Evolutionary conservation across 2,113 vertebrate genomes (phyloP).

Genomic region (Megaceryle maxima): DNA sequence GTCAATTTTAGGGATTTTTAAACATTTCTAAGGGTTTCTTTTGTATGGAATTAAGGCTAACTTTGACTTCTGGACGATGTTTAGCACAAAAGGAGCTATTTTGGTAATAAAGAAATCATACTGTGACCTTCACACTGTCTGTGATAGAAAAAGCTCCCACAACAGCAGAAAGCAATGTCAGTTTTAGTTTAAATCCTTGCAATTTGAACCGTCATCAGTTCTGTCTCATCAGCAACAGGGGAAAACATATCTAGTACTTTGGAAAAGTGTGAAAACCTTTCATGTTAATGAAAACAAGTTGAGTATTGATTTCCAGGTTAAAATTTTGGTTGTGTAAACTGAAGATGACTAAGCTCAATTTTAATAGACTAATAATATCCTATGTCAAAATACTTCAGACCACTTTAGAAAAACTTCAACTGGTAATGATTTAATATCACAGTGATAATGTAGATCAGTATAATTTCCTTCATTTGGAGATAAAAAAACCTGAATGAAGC

Average conservation of each 20-base stretch:
- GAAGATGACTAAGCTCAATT: neutral
- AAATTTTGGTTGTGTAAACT: slow-evolving; percentile 6
- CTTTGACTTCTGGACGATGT: neutral
- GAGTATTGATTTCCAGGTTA: slow-evolving; percentile 19
- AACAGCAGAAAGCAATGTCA: neutral
- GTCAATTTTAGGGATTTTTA: neutral
- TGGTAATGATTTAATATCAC: neutral
- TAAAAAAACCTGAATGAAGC: neutral
- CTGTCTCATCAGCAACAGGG: neutral
- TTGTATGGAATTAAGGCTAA: neutral
- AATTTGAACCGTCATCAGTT: neutral
- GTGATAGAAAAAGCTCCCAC: neutral
- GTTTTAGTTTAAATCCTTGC: slow-evolving; percentile 26
- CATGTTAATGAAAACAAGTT: slow-evolving; percentile 3
- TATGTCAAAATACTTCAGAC: neutral
- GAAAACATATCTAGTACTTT: neutral
- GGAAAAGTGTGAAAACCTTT: slow-evolving; percentile 1
- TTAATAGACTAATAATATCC: neutral
- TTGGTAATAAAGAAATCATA: neutral
- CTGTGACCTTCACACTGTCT: neutral
- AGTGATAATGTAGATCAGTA: neutral
- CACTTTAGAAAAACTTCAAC: neutral
- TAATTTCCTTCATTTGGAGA: neutral
- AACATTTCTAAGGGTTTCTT: neutral
- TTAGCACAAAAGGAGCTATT: neutral